Evolutionary conservation across 2,797 vertebrate genomes (phyloP).

Genomic region (Phataginus tetradactyla): DNA sequence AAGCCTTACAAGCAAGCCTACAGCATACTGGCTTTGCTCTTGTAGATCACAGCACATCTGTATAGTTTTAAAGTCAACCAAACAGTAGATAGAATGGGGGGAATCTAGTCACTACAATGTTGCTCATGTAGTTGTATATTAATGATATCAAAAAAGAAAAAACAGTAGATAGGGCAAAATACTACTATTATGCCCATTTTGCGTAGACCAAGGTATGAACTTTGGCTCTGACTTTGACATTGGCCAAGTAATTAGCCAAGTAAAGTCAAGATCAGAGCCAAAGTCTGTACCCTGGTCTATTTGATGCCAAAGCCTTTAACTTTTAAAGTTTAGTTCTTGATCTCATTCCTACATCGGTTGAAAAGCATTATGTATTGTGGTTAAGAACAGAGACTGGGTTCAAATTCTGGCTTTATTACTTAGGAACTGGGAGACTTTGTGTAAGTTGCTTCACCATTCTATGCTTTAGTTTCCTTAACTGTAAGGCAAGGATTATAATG

Average conservation of each 20-base stretch:
- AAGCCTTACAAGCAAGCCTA: not conserved
- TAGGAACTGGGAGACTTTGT: not conserved
- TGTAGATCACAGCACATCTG: not conserved
- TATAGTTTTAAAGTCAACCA: not conserved
- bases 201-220: not conserved
- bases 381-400: not conserved
- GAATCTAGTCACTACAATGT: no score
- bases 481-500: not conserved
- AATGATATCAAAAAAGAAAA: no score
- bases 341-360: not conserved
- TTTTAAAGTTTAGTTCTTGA: not conserved
- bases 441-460: not conserved
- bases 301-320: not conserved
- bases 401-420: not conserved
- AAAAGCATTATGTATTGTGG: not conserved
- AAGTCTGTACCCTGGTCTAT: not conserved
- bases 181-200: not conserved
- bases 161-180: not conserved
- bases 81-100: not conserved
- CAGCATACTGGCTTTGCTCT: not conserved
- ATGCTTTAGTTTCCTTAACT: not conserved
- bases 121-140: no score
- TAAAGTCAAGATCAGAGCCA: not conserved
- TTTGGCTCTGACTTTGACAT: no score
- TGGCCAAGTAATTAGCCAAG: not conserved